Evolutionary conservation across 2,888 invertebrate genomes (phyloP).

Genomic region (Lumbricus terrestris): DNA sequence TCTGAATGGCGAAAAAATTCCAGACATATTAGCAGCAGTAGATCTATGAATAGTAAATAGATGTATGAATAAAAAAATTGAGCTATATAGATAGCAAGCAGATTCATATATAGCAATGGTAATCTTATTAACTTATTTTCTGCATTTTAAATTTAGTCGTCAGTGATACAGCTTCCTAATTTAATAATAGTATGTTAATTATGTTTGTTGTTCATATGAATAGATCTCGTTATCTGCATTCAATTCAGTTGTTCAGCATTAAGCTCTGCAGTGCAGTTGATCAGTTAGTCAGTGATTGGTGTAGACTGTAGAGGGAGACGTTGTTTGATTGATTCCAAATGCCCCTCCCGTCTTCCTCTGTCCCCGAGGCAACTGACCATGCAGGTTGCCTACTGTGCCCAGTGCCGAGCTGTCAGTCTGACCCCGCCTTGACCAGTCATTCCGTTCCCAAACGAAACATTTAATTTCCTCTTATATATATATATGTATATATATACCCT

Average conservation of each 20-base stretch:
- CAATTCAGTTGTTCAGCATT: neutral
- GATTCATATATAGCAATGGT: too few species aligned
- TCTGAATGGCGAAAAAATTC: too few species aligned
- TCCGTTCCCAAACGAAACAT: neutral
- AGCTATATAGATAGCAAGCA: neutral
- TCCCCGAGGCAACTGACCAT: neutral
- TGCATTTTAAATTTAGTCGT: too few species aligned
- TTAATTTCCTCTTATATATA: neutral
- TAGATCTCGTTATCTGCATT: neutral
- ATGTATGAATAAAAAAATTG: neutral
- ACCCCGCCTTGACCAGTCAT: slow-evolving; percentile 3
- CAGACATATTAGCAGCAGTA: neutral
- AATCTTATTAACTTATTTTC: too few species aligned
- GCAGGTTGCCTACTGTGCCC: neutral
- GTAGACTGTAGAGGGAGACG: neutral
- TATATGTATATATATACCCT: too few species aligned
- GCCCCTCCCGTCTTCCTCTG: neutral
- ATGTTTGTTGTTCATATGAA: neutral
- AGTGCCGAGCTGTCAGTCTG: neutral
- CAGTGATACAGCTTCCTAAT: too few species aligned
- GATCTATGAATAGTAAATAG: neutral
- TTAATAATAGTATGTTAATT: too few species aligned
- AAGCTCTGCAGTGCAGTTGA: too few species aligned
- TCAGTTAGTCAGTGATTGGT: neutral
- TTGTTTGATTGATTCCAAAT: neutral